Percentiles rank a stretch among this genome's conserved stretches.
These are phyloP conservation scores for Vombatus ursinus DNA, from an alignment of 2,113 vertebrate genomes.

Conservation along the genomic window DNA sequence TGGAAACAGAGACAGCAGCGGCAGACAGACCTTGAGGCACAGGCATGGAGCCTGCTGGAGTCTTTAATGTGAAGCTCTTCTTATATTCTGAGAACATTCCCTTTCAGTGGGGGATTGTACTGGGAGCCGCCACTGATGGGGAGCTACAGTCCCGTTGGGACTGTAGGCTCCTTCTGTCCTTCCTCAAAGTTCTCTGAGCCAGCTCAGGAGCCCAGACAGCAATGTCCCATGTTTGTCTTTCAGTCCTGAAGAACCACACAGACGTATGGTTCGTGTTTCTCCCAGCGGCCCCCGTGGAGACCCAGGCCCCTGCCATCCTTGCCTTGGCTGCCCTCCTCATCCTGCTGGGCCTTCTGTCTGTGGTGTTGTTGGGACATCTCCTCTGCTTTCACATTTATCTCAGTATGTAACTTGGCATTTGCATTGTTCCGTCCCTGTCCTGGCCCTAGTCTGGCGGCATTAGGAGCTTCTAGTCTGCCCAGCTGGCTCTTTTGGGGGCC, in stretches of 20 bases:
- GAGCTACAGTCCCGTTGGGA: too few relatives aligned
- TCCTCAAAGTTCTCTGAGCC: not conserved
- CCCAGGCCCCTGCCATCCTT: conserved; percentile 88
- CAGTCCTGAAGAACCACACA: conserved; percentile 89
- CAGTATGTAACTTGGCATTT: conserved; percentile 86
- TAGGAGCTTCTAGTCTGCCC: not conserved
- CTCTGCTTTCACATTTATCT: conserved; percentile 97
- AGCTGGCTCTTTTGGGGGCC: too few relatives aligned
- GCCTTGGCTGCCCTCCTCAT: conserved; percentile 89
- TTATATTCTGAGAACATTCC: too few relatives aligned
- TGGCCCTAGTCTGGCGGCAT: too few relatives aligned
- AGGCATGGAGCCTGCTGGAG: not conserved
- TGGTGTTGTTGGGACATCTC: conserved; percentile 90
- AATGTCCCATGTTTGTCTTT: conserved; percentile 59
- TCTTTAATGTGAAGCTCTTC: too few relatives aligned
- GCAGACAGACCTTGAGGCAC: not conserved
- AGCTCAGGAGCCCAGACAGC: not conserved
- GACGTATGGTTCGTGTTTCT: conserved; percentile 94
- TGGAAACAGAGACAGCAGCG: not conserved
- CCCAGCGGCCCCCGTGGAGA: conserved; percentile 89
- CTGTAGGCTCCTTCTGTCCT: too few relatives aligned
- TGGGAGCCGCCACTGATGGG: not conserved
- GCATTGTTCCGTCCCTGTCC: not conserved
- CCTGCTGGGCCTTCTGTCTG: conserved; percentile 88
- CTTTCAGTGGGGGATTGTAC: not conserved